These are phyloP conservation scores for Rynchops niger DNA, from an alignment of 2,113 vertebrate species.

Conservation along the genomic window DNA sequence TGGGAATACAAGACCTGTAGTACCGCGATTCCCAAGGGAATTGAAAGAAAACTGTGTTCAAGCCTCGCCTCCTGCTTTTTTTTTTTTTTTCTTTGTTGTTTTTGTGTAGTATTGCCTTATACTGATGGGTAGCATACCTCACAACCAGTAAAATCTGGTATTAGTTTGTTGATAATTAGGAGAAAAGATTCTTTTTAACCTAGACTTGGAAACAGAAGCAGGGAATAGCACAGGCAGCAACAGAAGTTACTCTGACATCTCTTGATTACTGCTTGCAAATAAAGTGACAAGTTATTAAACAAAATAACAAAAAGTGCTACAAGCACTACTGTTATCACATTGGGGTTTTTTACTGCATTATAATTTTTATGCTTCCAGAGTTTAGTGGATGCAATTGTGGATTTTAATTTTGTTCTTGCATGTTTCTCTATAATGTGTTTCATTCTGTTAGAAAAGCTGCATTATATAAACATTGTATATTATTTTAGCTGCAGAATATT, in stretches of 20 bases:
- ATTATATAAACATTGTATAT: neutral
- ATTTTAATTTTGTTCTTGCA: constrained; percentile 3
- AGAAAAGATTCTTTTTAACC: constrained; percentile 79
- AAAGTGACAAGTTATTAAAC: constrained; percentile 62
- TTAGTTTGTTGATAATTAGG: constrained; percentile 78
- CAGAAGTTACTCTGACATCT: constrained; percentile 84
- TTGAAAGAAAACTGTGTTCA: constrained; percentile 77
- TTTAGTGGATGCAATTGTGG: neutral
- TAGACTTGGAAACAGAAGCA: constrained; percentile 80
- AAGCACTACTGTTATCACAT: neutral
- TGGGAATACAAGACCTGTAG: constrained; percentile 80
- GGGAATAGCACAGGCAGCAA: constrained; percentile 73
- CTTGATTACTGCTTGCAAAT: constrained; percentile 75
- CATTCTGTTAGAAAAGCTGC: constrained; percentile 34
- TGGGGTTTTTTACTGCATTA: neutral
- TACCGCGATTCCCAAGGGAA: constrained; percentile 82
- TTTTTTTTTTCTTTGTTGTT: constrained; percentile 73
- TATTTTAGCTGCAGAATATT: constrained; percentile 44
- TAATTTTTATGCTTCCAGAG: neutral
- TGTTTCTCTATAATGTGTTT: constrained; percentile 1
- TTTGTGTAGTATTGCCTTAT: constrained; percentile 62
- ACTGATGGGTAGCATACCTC: constrained; percentile 69
- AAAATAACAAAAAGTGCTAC: constrained; percentile 44
- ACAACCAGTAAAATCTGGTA: constrained; percentile 65
- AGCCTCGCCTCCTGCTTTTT: constrained; percentile 59